Conservation (phyloP, 2,113 vertebrate species). For the Rhea pennata region DNA sequence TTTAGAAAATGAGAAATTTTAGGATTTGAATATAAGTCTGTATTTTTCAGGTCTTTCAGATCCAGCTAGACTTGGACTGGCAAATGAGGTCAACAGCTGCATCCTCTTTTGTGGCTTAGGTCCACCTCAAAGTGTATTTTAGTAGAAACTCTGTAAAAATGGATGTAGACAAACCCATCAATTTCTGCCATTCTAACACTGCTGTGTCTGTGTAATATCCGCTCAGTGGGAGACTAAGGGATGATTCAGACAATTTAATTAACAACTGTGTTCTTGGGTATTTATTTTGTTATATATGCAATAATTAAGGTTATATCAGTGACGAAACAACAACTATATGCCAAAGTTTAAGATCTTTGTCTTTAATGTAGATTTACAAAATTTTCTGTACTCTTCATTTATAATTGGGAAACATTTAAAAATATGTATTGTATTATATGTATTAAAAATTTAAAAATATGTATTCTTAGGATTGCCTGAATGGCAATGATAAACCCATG, state of each 20-base stretch:
- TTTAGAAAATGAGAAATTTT: not conserved
- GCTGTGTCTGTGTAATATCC: not conserved
- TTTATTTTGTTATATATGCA: not conserved
- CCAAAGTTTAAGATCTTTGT: not conserved
- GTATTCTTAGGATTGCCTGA: not conserved
- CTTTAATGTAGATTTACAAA: not conserved
- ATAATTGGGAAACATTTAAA: not conserved
- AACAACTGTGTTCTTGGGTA: not conserved
- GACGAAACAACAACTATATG: not conserved
- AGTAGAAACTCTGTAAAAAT: not conserved
- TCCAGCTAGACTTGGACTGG: accelerated
- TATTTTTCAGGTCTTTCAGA: not conserved
- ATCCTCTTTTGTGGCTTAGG: not conserved
- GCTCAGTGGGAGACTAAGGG: not conserved
- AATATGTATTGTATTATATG: too few species aligned
- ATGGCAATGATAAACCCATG: not conserved
- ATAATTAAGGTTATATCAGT: not conserved
- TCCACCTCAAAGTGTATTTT: not conserved
- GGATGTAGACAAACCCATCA: not conserved
- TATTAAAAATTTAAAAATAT: not conserved
- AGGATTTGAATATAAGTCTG: not conserved
- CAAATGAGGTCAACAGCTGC: not conserved
- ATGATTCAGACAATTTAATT: not conserved
- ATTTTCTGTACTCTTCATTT: not conserved
- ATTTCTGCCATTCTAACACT: not conserved